Evolutionary conservation across 30 jellyfish, hydroid and myxozoan species (phyloP), one percentile per base, ranked within the genome.

Genomic region (Haliclystus octoradiatus): DNA sequence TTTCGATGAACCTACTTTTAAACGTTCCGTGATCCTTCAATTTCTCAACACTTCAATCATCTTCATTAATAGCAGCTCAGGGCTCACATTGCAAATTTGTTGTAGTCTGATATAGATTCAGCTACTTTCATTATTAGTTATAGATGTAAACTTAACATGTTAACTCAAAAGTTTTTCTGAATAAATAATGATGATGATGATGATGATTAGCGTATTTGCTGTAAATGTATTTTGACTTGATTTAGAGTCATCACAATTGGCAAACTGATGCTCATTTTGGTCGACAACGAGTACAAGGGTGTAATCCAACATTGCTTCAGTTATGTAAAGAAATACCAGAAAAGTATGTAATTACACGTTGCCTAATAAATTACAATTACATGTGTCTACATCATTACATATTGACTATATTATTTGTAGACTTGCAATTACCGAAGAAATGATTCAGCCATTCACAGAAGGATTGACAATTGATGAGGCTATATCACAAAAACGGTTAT

Each of bases 191-290:
- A n/a, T n/a, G n/a, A n/a, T n/a, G n/a, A n/a, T n/a, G n/a, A n/a
- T n/a, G n/a, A n/a, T n/a, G 0, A 19, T 50, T 27, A 1, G 22
- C 13, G 60, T 40, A 22, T 34, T 26, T 50, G 23, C 62, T 22
- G 26, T 26, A 19, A 40, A 3, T 19, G 7, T 12, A 27, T 31
- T 13, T 28, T 15, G 66, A 24, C 62, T 68, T 28, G 19, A 31
- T 33, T 47, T 31, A 86, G 96, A 94, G 96, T 24, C 79, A 71
- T 27, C 63, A 73, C 63, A 86, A 86, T 61, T 86, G 96, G 96
- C 75, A 79, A 50, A 78, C 96, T 15, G 96, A 86, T 52, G 96
- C 57, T 61, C 79, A 72, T 15, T 86, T 86, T 62, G 96, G 96
- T 9, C 67, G 75, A 33, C 96, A 86, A 50, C 62, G 96, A 68